phyloP scores from a whole-genome alignment of 2,888 invertebrate species.

The Gibbula magus region DNA sequence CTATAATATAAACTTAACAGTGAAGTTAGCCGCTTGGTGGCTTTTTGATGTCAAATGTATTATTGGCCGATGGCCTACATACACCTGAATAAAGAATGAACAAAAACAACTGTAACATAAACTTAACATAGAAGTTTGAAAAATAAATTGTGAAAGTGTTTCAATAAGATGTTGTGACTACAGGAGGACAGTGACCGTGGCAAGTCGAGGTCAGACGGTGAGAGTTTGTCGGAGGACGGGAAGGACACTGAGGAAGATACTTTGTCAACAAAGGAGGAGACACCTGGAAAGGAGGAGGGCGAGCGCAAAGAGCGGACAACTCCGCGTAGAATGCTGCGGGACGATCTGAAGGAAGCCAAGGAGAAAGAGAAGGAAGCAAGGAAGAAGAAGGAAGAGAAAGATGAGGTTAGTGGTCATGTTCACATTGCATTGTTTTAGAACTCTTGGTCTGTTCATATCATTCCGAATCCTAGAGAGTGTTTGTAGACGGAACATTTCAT shows the following conservation, averaged over 20 bases:
- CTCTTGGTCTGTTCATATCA: no score
- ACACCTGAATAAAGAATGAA: no score
- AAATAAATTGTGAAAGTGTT: no score
- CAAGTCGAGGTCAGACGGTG: constrained; percentile 35
- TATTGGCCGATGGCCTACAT: no score
- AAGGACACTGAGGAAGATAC: constrained; percentile 37
- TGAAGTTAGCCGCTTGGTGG: no score
- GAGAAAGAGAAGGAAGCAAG: constrained; percentile 9
- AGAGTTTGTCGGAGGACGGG: constrained; percentile 48
- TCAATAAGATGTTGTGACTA: neutral
- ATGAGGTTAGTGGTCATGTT: neutral
- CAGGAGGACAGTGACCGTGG: constrained; percentile 26
- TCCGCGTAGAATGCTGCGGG: constrained; percentile 26
- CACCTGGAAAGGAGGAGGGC: constrained; percentile 25
- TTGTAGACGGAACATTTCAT: no score
- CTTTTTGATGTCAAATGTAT: no score
- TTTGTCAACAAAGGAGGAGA: constrained; percentile 38
- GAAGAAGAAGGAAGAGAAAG: constrained; percentile 38
- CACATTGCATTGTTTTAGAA: neutral
- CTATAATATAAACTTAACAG: no score
- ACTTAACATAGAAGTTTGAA: no score
- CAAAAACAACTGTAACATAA: no score
- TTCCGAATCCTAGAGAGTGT: no score
- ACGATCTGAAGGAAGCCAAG: constrained; percentile 31
- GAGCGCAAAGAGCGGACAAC: constrained; percentile 33